phyloP scores from a whole-genome alignment of 2,888 invertebrate genomes.

The Slavum lentiscoides region DNA sequence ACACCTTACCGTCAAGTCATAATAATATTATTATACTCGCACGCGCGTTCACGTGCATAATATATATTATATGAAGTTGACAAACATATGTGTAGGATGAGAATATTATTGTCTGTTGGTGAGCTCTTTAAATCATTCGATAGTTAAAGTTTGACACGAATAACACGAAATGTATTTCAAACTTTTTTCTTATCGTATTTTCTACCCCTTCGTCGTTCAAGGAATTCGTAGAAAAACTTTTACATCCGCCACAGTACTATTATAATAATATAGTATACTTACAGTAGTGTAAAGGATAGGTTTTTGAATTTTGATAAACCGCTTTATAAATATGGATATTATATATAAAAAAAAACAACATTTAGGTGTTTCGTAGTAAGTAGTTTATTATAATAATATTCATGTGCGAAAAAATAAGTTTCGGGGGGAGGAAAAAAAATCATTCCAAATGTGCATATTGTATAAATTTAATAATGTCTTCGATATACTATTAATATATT shows the following conservation, averaged over 20 bases:
- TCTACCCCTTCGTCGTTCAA: constrained; percentile 8
- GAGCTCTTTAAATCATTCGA: constrained; percentile 37
- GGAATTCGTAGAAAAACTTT: constrained; percentile 29
- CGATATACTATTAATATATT: no score
- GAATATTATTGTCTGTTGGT: background rate
- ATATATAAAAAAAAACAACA: constrained; percentile 26
- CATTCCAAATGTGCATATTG: no score
- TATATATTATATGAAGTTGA: no score
- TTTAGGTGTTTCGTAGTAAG: background rate
- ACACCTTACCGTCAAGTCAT: no score
- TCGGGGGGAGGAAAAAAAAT: background rate
- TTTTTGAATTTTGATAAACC: constrained; percentile 15
- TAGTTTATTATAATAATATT: background rate
- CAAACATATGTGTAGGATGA: background rate
- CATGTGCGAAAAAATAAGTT: background rate
- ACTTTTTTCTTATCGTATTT: constrained; percentile 24
- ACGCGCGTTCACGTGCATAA: background rate
- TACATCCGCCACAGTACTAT: background rate
- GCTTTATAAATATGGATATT: constrained; percentile 11
- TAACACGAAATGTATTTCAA: constrained; percentile 20
- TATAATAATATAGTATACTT: background rate
- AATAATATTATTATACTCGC: background rate
- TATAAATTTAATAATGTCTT: no score
- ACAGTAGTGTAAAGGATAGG: constrained; percentile 1
- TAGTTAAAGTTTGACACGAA: constrained; percentile 37